phyloP scores from a whole-genome alignment of 2,888 invertebrate species.

The Lampropteryx suffumata region DNA sequence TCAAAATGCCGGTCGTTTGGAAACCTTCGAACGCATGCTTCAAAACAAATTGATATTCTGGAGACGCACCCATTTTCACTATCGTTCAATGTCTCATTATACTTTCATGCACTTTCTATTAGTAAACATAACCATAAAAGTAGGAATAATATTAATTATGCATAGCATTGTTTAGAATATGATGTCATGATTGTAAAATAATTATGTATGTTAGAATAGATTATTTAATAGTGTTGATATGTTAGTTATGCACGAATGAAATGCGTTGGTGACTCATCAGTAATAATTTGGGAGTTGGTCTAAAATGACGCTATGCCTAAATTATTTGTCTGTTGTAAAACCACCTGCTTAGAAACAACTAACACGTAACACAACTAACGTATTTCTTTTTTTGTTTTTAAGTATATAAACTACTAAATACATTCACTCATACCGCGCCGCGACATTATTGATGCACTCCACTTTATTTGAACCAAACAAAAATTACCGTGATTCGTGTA shows the following conservation, averaged over 20 bases:
- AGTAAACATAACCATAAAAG: constrained; percentile 57
- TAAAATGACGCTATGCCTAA: too few relatives aligned
- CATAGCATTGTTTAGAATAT: constrained; percentile 37
- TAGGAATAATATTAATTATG: constrained; percentile 47
- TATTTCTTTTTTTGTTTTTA: too few relatives aligned
- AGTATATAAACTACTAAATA: too few relatives aligned
- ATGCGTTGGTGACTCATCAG: too few relatives aligned
- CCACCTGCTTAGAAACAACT: too few relatives aligned
- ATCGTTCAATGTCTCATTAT: constrained; percentile 74
- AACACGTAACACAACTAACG: too few relatives aligned
- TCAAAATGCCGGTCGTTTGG: too few relatives aligned
- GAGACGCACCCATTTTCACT: constrained; percentile 66
- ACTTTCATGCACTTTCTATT: constrained; percentile 66
- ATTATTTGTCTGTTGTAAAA: too few relatives aligned
- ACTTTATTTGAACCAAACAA: constrained; percentile 16
- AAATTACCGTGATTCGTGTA: constrained; percentile 34
- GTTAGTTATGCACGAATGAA: neutral
- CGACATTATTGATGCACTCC: neutral
- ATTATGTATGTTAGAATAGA: constrained; percentile 21
- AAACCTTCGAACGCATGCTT: constrained; percentile 27
- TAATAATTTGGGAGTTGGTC: too few relatives aligned
- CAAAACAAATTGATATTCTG: constrained; percentile 62
- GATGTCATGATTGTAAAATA: constrained; percentile 46
- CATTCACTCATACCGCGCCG: too few relatives aligned
- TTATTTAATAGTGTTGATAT: constrained; percentile 13